A percentile compares a stretch with the other conserved stretches of the same genome.
Conservation (phyloP, 1,140 invertebrate genomes). For the Matsumurasca onukii region DNA sequence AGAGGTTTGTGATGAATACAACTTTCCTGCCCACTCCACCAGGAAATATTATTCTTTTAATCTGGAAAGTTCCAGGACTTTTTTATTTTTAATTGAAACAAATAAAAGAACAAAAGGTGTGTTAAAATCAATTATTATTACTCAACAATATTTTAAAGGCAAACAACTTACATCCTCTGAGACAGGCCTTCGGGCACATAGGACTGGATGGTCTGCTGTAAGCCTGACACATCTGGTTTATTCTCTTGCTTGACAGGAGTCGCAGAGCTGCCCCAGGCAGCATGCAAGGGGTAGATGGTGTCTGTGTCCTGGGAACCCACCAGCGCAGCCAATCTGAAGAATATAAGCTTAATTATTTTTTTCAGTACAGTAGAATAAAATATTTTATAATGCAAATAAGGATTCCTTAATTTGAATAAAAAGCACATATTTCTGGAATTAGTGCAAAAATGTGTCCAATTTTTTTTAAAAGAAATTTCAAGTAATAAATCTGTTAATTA, state of each 20-base stretch:
- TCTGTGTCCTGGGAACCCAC: constrained; percentile 48
- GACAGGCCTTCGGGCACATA: constrained; percentile 1
- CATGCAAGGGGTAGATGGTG: background rate
- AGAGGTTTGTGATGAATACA: no score
- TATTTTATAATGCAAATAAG: no score
- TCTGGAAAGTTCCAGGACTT: background rate
- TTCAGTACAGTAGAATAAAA: no score
- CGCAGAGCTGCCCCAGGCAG: background rate
- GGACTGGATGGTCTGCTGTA: background rate
- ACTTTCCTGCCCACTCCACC: no score
- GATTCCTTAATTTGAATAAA: no score
- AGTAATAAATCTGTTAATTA: no score
- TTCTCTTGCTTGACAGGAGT: background rate
- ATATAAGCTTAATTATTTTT: no score
- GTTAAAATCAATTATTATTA: background rate
- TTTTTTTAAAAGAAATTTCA: no score
- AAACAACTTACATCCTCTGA: constrained; percentile 15
- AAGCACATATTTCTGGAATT: no score
- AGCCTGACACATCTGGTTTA: background rate
- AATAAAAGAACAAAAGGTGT: constrained; percentile 1
- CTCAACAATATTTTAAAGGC: no score
- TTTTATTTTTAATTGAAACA: constrained; percentile 7
- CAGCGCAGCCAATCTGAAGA: constrained; percentile 61
- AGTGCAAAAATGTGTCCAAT: no score
- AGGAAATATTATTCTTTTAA: background rate